Conservation (phyloP, 2,113 vertebrate species). For the Heloderma charlesbogerti region DNA sequence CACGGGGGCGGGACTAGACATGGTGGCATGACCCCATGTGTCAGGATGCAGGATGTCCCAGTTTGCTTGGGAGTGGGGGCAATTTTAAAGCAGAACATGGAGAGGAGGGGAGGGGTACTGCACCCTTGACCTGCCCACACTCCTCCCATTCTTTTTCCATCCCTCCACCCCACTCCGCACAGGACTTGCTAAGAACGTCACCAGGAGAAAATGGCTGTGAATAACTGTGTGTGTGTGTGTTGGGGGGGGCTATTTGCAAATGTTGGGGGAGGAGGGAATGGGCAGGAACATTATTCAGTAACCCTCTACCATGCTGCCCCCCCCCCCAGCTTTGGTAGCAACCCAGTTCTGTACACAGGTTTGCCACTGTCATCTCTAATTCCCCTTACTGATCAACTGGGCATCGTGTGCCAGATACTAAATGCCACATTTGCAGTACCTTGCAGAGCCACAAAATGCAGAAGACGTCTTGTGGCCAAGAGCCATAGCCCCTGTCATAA, state of each 20-base stretch:
- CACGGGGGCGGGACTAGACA: neutral
- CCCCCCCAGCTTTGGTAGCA: neutral
- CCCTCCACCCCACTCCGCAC: too few species aligned
- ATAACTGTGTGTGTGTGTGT: neutral
- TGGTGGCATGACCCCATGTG: rapidly evolving
- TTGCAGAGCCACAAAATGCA: neutral
- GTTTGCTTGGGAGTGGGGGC: neutral
- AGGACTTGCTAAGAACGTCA: neutral
- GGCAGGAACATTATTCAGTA: neutral
- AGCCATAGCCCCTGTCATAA: neutral
- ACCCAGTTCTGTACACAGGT: too few species aligned
- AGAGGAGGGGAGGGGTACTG: neutral
- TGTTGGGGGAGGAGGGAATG: too few species aligned
- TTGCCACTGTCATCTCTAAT: neutral
- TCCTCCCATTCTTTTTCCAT: neutral
- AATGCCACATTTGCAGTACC: neutral
- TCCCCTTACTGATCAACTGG: neutral
- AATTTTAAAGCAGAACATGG: neutral
- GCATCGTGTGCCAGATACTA: neutral
- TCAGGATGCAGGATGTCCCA: neutral
- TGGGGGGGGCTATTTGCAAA: neutral
- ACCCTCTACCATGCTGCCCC: neutral
- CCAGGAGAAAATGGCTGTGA: neutral
- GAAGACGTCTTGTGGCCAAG: neutral
- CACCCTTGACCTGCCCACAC: neutral